Conservation (phyloP, 2,113 vertebrate genomes). For the Pseudopipra pipra region DNA sequence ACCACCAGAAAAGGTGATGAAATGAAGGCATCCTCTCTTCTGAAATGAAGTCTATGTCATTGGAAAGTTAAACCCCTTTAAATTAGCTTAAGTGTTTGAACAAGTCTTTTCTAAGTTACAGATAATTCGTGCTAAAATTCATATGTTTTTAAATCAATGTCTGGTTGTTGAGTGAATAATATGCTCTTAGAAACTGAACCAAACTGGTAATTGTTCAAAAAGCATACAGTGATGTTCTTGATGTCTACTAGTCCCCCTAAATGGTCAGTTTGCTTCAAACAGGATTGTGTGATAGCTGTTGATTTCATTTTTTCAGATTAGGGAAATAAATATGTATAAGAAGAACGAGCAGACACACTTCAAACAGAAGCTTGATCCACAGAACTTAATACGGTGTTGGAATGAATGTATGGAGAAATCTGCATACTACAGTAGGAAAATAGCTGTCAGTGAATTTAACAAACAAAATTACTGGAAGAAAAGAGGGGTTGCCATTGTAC, state of each 20-base stretch:
- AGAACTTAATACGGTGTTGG: slow-evolving; percentile 83
- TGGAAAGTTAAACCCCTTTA: not conserved
- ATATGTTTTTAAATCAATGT: not conserved
- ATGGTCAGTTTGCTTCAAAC: not conserved
- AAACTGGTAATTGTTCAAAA: not conserved
- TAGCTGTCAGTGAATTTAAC: slow-evolving; percentile 77
- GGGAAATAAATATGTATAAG: slow-evolving; percentile 85
- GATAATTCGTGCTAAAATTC: not conserved
- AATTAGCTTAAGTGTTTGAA: not conserved
- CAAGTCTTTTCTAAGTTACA: not conserved
- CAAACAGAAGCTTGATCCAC: slow-evolving; percentile 78
- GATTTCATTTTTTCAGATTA: slow-evolving; percentile 73
- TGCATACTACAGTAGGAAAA: slow-evolving; percentile 65
- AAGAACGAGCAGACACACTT: slow-evolving; percentile 76
- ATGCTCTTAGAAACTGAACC: not conserved
- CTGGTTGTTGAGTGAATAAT: not conserved
- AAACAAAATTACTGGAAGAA: slow-evolving; percentile 87
- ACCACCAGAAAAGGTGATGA: slow-evolving; percentile 77
- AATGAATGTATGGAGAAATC: slow-evolving; percentile 79
- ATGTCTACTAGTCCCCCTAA: not conserved
- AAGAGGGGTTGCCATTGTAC: slow-evolving; percentile 83
- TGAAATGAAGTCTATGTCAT: not conserved
- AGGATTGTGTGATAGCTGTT: not conserved
- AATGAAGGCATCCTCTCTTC: not conserved
- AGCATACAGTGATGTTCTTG: not conserved